These are phyloP conservation scores for Nebria ingens DNA, from an alignment of 1,140 invertebrate genomes.

Conservation along the genomic window DNA sequence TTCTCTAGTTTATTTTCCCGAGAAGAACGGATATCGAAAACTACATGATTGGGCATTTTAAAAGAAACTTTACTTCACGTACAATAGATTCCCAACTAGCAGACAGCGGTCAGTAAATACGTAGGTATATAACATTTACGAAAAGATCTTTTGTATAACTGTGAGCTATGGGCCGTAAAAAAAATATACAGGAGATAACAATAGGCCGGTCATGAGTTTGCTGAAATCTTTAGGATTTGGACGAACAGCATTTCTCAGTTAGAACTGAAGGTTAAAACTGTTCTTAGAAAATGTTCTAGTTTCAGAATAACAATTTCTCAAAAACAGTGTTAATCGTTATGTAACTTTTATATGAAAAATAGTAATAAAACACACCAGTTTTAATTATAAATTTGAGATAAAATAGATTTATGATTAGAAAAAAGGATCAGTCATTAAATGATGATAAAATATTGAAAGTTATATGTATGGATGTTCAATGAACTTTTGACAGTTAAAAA, in stretches of 20 bases:
- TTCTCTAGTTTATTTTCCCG: not conserved
- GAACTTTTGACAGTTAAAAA: not conserved
- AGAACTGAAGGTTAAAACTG: too few relatives aligned
- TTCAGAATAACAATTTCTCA: too few relatives aligned
- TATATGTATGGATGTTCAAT: not conserved
- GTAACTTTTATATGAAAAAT: too few relatives aligned
- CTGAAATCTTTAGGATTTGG: not conserved
- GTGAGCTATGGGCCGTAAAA: not conserved
- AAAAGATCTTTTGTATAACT: slow-evolving; percentile 1
- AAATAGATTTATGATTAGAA: too few relatives aligned
- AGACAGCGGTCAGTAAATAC: slow-evolving; percentile 4
- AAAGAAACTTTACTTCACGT: not conserved
- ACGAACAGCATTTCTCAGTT: not conserved
- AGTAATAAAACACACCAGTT: too few relatives aligned
- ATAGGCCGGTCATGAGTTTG: slow-evolving; percentile 1
- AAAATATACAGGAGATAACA: not conserved
- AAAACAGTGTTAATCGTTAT: too few relatives aligned
- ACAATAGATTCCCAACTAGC: not conserved
- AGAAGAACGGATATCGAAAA: not conserved
- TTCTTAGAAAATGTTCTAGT: too few relatives aligned
- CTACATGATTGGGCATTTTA: slow-evolving; percentile 5
- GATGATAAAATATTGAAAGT: too few relatives aligned
- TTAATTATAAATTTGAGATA: too few relatives aligned
- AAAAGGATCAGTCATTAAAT: too few relatives aligned
- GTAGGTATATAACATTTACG: too few relatives aligned